Evolutionary conservation across 1,140 invertebrate species (phyloP), one percentile per base, ranked within the genome.

Genomic region (Pogonus chalceus): DNA sequence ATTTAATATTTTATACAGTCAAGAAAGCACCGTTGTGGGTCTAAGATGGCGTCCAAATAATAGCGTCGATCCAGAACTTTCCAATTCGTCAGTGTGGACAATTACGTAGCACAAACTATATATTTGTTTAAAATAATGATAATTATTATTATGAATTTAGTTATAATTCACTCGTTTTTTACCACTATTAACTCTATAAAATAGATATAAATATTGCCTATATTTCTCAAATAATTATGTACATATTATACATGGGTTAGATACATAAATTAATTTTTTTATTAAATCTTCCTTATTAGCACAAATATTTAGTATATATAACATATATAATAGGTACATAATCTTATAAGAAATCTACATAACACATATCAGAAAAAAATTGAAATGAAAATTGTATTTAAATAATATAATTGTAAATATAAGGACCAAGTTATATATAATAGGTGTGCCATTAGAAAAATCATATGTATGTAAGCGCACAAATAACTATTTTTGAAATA

Each of bases 11-110:
- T 43, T 43, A 10, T 18, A 43, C 18, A 43, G 37, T 43, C 9
- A 9, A 58, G 59, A 50, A 56, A 61, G 62, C 56, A 61, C 58
- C 39, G 48, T 65, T 20, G 55, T 52, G 54, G 61, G 60, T 39
- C 26, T 64, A 37, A 58, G 60, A 39, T 64, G 64, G 64, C 47
- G 54, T 48, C 59, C 56, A 43, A 37, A 52, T 51, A 65, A 61
- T 54, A 43, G 56, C 49, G 37, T 43, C 7, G 37, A 43, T 47
- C 14, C 23, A 12, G 39, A 46, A 26, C 20, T 26, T 47, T 53
- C 35, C 16, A 21, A 43, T 35, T 20, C 35, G 21, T 52, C 35
- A 14, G 24, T 43, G 9, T 43, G 37, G 37, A 43, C 37, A 43
- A 43, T 43, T 43, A 43, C 37, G 18, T 43, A 43, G 18, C 18